Base-by-base conservation (phyloP, 2,888 invertebrate genomes). In the Patella caerulea region DNA sequence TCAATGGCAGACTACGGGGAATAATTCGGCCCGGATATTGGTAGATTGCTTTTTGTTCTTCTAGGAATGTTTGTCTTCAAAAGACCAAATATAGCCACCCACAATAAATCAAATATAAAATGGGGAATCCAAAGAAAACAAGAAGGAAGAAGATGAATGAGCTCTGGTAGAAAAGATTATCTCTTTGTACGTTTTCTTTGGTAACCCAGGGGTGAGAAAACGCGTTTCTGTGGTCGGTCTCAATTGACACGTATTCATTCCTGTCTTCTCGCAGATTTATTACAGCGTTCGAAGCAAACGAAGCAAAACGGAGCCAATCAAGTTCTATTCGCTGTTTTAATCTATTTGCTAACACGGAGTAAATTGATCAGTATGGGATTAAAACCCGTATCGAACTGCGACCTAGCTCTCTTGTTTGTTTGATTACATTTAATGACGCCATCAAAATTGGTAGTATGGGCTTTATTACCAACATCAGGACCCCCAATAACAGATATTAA, bases 311-410 rank as follows among this genome's bases (percentile, higher is more conserved):
- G 14, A 19, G 65, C 65, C 65, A 65, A 65, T 65, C 65, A 65
- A 65, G 65, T 65, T 65, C 19, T 65, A 65, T 65, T 65, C 65
- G 65, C 19, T 65, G 65, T 65, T 65, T 65, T 65, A 65, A 65
- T 65, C 65, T 65, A 65, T 65, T 65, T 65, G 65, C 65, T 65
- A 65, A 65, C 65, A 65, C 19, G 65, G 24, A 65, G 19, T 24
- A 65, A 65, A 65, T 65, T 65, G 65, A 65, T 65, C 65, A 65
- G 65, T 65, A 65, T 65, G 65, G 65, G 65, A 24, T 65, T 65
- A 65, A 65, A 65, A 65, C 65, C 65, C 65, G 65, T 65, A 24
- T 65, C 65, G 65, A 65, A n/a, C 65, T 65, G 65, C 65, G 65
- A 65, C 65, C 65, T 24, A 24, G 24, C 24, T 65, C 65, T 24